Conservation (phyloP, 2,113 vertebrate species). For the Orcinus orca region DNA sequence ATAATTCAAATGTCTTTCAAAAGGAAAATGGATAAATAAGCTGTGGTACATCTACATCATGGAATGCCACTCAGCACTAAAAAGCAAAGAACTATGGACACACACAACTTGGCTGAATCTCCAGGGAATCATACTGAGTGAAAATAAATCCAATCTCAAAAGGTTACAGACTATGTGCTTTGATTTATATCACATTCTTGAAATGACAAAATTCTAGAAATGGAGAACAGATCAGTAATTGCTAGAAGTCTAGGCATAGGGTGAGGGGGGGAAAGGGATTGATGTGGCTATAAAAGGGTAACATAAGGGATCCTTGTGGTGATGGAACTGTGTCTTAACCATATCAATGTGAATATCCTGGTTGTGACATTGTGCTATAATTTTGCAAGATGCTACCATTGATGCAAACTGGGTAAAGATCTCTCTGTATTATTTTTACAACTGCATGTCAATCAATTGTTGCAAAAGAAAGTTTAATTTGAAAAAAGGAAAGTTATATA, state of each 20-base stretch:
- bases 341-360: not conserved
- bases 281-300: not conserved
- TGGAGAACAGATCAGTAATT: not conserved
- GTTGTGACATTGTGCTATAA: not conserved
- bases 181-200: not conserved
- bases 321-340: not conserved
- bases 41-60: not conserved
- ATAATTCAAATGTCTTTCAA: slow-evolving; percentile 16
- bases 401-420: not conserved
- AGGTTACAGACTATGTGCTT: not conserved
- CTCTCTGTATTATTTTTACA: slow-evolving; percentile 29
- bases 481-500: not conserved
- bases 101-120: not conserved
- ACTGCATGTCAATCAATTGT: not conserved
- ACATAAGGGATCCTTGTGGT: not conserved
- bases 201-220: slow-evolving; percentile 32
- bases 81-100: not conserved
- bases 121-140: not conserved
- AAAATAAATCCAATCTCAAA: not conserved
- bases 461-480: not conserved
- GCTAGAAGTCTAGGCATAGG: not conserved
- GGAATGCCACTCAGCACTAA: not conserved
- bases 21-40: not conserved
- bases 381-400: not conserved
- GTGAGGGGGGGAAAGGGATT: not conserved